A percentile compares a stretch with the other conserved stretches of the same genome.
Evolutionary conservation across 2,113 vertebrate species (phyloP).

Genomic region (Cyphomyrus plagiostoma): DNA sequence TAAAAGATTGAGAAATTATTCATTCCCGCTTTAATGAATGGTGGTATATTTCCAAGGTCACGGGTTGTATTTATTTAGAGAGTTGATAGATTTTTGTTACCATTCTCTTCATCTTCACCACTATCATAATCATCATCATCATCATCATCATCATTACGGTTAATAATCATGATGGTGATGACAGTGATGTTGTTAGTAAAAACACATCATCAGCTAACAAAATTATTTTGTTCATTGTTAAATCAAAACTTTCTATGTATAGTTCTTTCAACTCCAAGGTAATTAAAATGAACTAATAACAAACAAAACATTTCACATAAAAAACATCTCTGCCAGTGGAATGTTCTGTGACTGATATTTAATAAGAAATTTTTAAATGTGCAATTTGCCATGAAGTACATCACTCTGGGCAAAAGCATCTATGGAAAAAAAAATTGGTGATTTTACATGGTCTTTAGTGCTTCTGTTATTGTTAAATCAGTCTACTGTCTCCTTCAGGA

Average conservation of each 20-base stretch:
- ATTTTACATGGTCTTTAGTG: background rate
- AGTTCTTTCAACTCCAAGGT: background rate
- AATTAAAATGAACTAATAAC: background rate
- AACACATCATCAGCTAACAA: background rate
- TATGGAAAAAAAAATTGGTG: background rate
- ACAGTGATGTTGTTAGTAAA: background rate
- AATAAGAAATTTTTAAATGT: background rate
- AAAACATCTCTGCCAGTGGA: background rate
- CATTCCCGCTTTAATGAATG: slow-evolving; percentile 20
- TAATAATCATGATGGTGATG: background rate
- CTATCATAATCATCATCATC: background rate
- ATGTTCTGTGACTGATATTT: background rate
- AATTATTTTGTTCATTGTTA: background rate
- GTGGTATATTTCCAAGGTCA: slow-evolving; percentile 13
- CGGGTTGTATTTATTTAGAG: background rate
- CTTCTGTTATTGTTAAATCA: background rate
- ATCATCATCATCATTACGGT: background rate
- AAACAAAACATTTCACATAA: background rate
- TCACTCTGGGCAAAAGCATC: background rate
- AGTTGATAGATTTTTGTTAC: background rate
- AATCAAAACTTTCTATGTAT: background rate
- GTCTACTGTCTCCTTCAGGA: background rate
- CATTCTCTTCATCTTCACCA: background rate
- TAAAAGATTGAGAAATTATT: slow-evolving; percentile 12
- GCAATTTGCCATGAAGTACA: background rate